A percentile compares a stretch with the other conserved stretches of the same genome.
These are phyloP conservation scores for Heliconius erato DNA, from an alignment of 2,888 invertebrate genomes.

Conservation along the genomic window DNA sequence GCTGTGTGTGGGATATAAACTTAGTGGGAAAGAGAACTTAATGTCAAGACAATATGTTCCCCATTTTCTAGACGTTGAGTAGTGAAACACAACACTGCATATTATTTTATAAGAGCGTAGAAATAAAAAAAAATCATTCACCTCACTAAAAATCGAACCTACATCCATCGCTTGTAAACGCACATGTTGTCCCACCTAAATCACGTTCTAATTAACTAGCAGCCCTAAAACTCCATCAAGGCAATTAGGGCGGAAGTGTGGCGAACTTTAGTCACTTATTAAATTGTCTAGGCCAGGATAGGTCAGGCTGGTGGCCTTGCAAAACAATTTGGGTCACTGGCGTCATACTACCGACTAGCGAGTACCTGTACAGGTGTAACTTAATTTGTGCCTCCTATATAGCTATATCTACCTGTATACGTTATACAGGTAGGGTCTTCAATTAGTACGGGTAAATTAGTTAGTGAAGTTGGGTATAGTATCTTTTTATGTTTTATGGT, in stretches of 20 bases:
- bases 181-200: too few species aligned
- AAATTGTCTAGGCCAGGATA: constrained; percentile 27
- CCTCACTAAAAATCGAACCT: too few species aligned
- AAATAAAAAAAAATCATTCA: too few species aligned
- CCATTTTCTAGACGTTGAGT: too few species aligned
- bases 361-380: constrained; percentile 18
- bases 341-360: background rate
- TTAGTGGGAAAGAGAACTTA: too few species aligned
- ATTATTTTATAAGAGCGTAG: too few species aligned
- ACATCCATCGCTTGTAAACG: too few species aligned
- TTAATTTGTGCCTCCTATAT: constrained; percentile 4
- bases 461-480: background rate
- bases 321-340: constrained; percentile 30
- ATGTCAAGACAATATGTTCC: too few species aligned
- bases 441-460: background rate
- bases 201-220: background rate
- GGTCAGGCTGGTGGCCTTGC: constrained; percentile 10
- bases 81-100: too few species aligned
- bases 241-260: constrained; percentile 12
- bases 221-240: constrained; percentile 12
- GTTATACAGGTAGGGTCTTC: background rate
- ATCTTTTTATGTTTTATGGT: too few species aligned
- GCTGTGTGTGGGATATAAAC: too few species aligned
- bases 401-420: too few species aligned
- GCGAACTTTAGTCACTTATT: constrained; percentile 8